Conservation (phyloP, 2,888 invertebrate species). For the Drosophila tripunctata region DNA sequence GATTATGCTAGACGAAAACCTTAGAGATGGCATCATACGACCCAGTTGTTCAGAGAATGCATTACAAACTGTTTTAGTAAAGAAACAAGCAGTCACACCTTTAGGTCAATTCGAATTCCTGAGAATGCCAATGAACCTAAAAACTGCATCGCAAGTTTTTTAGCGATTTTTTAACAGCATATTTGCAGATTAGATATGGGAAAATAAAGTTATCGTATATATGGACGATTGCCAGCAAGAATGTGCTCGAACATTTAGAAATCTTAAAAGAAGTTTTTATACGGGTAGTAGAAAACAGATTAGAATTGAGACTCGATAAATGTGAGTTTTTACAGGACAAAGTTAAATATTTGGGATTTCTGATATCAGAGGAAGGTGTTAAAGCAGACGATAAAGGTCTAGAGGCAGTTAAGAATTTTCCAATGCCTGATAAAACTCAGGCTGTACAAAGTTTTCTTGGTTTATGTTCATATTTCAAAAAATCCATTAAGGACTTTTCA, state of each 20-base stretch:
- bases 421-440: not conserved
- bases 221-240: not conserved
- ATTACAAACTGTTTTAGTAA: not conserved
- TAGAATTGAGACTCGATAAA: slow-evolving; percentile 45
- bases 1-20: not conserved
- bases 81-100: not conserved
- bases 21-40: not conserved
- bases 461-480: slow-evolving; percentile 41
- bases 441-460: not conserved
- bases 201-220: not conserved
- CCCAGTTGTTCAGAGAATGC: not conserved
- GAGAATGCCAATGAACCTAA: not conserved
- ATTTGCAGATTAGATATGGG: not conserved
- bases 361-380: slow-evolving; percentile 28
- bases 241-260: not conserved
- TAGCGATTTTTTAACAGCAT: not conserved
- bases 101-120: not conserved
- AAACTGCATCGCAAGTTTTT: not conserved
- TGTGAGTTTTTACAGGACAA: slow-evolving; percentile 51
- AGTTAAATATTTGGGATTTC: slow-evolving; percentile 58
- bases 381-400: slow-evolving; percentile 1
- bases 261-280: not conserved
- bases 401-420: slow-evolving; percentile 6
- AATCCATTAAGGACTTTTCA: slow-evolving; percentile 57
- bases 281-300: slow-evolving; percentile 15